phyloP scores from a whole-genome alignment of 2,888 invertebrate genomes.

The Amiota mariae region DNA sequence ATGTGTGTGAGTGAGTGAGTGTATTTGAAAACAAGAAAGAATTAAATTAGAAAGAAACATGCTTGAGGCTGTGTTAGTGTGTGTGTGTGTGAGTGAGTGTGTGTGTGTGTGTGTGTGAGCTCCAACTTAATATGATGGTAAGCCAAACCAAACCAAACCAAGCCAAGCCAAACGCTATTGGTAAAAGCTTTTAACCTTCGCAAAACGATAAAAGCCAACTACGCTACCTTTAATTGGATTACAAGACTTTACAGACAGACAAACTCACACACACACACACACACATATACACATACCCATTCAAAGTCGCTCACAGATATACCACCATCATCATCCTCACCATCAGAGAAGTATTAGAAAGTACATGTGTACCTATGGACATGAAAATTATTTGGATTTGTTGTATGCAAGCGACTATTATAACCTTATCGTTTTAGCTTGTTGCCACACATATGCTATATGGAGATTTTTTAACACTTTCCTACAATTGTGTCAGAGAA shows the following conservation, averaged over 20 bases:
- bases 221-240: slow-evolving; percentile 69
- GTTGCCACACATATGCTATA: too few relatives aligned
- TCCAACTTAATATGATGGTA: too few relatives aligned
- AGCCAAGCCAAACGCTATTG: slow-evolving; percentile 53
- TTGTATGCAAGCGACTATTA: too few relatives aligned
- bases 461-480: too few relatives aligned
- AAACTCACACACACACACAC: not conserved
- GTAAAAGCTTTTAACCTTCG: slow-evolving; percentile 61
- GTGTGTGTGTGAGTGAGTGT: slow-evolving; percentile 38
- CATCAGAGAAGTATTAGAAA: too few relatives aligned
- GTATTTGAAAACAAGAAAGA: too few relatives aligned
- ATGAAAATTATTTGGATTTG: too few relatives aligned
- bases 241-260: slow-evolving; percentile 40
- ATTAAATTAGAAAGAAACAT: slow-evolving; percentile 41
- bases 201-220: slow-evolving; percentile 67
- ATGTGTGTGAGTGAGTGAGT: not conserved
- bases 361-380: too few relatives aligned
- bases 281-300: not conserved
- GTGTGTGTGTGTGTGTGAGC: slow-evolving; percentile 36
- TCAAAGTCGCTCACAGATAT: not conserved
- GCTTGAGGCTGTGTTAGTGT: too few relatives aligned
- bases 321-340: not conserved
- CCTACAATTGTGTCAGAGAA: too few relatives aligned
- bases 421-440: too few relatives aligned
- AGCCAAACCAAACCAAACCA: slow-evolving; percentile 37